Evolutionary conservation across 2,113 vertebrate genomes (phyloP).

Genomic region (Trinectes maculatus): DNA sequence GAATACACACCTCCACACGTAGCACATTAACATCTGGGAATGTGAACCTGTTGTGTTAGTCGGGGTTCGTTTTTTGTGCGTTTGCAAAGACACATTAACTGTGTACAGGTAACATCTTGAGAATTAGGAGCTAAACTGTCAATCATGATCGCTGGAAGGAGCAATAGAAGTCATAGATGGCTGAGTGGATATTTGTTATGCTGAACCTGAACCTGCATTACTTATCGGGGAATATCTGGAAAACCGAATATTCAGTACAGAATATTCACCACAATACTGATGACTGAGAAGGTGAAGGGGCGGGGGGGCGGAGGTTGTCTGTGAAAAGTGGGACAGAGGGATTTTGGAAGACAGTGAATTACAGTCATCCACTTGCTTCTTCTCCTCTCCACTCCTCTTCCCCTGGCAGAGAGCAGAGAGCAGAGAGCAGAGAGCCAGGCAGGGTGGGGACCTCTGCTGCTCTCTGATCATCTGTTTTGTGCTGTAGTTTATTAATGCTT

Average conservation of each 20-base stretch:
- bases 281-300: neutral
- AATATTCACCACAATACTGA: neutral
- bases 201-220: no score
- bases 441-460: constrained; percentile 53
- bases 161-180: no score
- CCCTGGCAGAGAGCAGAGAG: constrained; percentile 52
- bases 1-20: neutral
- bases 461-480: constrained; percentile 72
- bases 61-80: no score
- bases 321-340: constrained; percentile 40
- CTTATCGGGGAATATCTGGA: no score
- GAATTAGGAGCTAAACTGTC: no score
- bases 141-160: no score
- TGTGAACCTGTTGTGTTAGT: no score
- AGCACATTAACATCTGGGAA: neutral
- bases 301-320: constrained; percentile 12
- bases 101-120: no score
- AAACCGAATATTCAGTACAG: neutral
- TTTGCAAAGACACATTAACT: no score
- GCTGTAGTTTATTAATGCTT: constrained; percentile 78
- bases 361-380: constrained; percentile 55
- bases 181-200: no score
- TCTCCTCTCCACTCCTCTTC: constrained; percentile 41
- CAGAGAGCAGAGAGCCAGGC: constrained; percentile 51
- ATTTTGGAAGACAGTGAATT: constrained; percentile 50